Percentiles rank a stretch among this genome's conserved stretches.
Conservation (phyloP, 2,888 invertebrate genomes). For the Biston betularia region DNA sequence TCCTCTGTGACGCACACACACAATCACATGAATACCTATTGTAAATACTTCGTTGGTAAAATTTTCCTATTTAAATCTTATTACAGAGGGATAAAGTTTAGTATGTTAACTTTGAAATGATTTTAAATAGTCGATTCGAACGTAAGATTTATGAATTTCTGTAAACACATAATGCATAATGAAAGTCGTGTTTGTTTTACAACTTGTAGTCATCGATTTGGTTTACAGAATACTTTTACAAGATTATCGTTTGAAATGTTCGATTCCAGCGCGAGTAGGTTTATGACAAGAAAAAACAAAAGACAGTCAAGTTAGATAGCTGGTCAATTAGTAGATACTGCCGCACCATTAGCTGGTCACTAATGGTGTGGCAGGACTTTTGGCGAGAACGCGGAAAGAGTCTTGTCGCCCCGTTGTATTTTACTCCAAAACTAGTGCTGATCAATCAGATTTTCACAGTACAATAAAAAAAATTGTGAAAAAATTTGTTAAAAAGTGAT, state of each 20-base stretch:
- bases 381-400: too few relatives aligned
- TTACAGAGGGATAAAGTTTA: neutral
- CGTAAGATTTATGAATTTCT: conserved; percentile 28
- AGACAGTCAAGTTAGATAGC: too few relatives aligned
- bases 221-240: conserved; percentile 18
- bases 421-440: too few relatives aligned
- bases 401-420: too few relatives aligned
- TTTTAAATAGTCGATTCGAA: conserved; percentile 1
- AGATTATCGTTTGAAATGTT: conserved; percentile 1
- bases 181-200: conserved; percentile 14
- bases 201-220: conserved; percentile 10
- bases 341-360: too few relatives aligned
- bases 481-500: too few relatives aligned
- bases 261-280: neutral
- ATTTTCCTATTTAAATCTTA: conserved; percentile 9
- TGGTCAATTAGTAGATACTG: too few relatives aligned
- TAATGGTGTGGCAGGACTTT: too few relatives aligned
- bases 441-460: too few relatives aligned
- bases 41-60: conserved; percentile 1
- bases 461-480: too few relatives aligned
- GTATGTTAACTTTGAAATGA: neutral
- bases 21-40: neutral
- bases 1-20: conserved; percentile 31
- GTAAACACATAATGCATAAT: conserved; percentile 21
- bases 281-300: too few relatives aligned